Evolutionary conservation across 2,888 invertebrate genomes (phyloP).

Genomic region (Megastigmus dorsalis): DNA sequence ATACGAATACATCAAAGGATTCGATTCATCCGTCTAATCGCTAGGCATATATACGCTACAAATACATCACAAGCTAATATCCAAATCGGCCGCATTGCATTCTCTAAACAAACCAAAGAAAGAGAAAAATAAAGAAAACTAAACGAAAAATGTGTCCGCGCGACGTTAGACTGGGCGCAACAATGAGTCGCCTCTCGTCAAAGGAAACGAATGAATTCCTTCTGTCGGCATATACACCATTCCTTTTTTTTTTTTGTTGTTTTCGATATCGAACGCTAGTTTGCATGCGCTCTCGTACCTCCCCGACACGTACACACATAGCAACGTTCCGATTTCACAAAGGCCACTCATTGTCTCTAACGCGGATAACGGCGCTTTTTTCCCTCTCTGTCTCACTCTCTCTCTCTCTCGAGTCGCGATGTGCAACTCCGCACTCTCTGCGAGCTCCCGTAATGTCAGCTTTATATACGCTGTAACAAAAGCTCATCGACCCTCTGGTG

Average conservation of each 20-base stretch:
- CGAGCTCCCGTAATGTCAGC: background rate
- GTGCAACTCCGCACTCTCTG: background rate
- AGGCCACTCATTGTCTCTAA: conserved; percentile 35
- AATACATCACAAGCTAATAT: no score
- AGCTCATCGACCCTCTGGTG: background rate
- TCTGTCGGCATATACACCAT: background rate
- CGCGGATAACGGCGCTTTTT: conserved; percentile 14
- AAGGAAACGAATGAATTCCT: conserved; percentile 21
- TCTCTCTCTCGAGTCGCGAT: background rate
- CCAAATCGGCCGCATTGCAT: no score
- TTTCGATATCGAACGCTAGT: background rate
- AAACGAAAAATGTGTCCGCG: no score
- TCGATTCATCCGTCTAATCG: no score
- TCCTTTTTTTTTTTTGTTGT: no score
- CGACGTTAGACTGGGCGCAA: no score
- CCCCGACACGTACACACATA: background rate
- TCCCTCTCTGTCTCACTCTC: background rate
- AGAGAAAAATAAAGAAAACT: no score
- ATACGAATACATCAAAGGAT: no score
- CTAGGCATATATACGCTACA: no score
- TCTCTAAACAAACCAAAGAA: no score
- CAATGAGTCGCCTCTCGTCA: conserved; percentile 2
- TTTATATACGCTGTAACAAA: background rate
- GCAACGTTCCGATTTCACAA: conserved; percentile 23
- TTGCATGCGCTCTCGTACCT: conserved; percentile 3